Conservation (phyloP, 1,140 invertebrate species). For the Agrypnia vestita region DNA sequence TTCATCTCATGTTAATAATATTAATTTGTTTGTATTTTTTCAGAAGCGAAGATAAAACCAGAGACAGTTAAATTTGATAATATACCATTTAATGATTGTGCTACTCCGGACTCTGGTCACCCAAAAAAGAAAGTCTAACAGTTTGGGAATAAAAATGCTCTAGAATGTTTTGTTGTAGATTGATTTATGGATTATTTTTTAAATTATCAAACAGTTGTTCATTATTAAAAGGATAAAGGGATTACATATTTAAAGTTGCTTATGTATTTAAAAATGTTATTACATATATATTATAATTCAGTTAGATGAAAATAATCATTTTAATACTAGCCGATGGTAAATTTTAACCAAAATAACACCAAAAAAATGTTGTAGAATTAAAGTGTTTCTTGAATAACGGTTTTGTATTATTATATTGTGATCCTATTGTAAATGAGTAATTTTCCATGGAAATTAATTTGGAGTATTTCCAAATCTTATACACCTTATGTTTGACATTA, state of each 20-base stretch:
- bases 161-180: too few relatives aligned
- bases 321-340: not conserved
- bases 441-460: too few relatives aligned
- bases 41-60: conserved; percentile 46
- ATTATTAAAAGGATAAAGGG: too few relatives aligned
- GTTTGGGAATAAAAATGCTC: too few relatives aligned
- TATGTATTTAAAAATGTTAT: not conserved
- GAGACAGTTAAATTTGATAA: conserved; percentile 56
- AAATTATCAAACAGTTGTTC: not conserved
- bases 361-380: not conserved
- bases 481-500: too few relatives aligned
- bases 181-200: too few relatives aligned
- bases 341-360: not conserved
- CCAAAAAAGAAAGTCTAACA: not conserved
- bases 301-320: not conserved
- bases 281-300: too few relatives aligned
- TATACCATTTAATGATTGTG: conserved; percentile 49
- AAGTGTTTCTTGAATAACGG: not conserved
- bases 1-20: not conserved
- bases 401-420: too few relatives aligned
- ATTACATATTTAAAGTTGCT: not conserved
- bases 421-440: too few relatives aligned
- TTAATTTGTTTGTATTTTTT: conserved; percentile 39
- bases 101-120: conserved; percentile 1
- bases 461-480: too few relatives aligned